These are phyloP conservation scores for Hydrocynus forskahlii DNA, from an alignment of 2,797 vertebrate genomes.

Conservation along the genomic window DNA sequence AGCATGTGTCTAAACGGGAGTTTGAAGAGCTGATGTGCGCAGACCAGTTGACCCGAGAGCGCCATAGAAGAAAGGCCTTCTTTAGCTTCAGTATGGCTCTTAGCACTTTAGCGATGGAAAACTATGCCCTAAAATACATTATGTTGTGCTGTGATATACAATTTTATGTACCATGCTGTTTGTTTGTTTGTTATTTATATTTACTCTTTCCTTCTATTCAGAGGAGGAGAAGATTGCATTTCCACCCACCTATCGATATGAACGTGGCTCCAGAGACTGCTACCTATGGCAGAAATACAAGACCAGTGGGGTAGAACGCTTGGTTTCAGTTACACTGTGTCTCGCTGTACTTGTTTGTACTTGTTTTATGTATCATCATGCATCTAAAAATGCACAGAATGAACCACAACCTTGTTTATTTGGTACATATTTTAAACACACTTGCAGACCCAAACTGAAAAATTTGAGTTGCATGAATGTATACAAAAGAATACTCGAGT, in stretches of 20 bases:
- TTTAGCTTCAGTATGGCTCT: constrained; percentile 81
- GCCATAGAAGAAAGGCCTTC: constrained; percentile 83
- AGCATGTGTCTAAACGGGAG: constrained; percentile 81
- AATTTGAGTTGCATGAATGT: too few species aligned
- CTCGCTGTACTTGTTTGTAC: not conserved
- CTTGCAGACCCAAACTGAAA: not conserved
- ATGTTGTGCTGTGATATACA: not conserved
- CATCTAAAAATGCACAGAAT: not conserved
- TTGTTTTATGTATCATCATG: not conserved
- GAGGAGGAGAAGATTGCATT: constrained; percentile 86
- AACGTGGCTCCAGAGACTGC: constrained; percentile 82
- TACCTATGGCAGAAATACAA: constrained; percentile 88
- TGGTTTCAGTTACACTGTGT: not conserved
- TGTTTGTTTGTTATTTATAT: constrained; percentile 11
- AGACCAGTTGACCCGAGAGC: constrained; percentile 84
- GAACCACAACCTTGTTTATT: not conserved
- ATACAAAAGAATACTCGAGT: not conserved
- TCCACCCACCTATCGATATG: constrained; percentile 87
- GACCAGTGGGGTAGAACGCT: constrained; percentile 78
- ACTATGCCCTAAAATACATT: not conserved
- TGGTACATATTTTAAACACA: not conserved
- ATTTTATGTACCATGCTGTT: not conserved
- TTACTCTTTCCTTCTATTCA: constrained; percentile 65
- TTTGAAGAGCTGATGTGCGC: constrained; percentile 84
- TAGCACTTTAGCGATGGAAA: constrained; percentile 3